Conservation (phyloP, 2,797 vertebrate species). For the Protonibea diacanthus region DNA sequence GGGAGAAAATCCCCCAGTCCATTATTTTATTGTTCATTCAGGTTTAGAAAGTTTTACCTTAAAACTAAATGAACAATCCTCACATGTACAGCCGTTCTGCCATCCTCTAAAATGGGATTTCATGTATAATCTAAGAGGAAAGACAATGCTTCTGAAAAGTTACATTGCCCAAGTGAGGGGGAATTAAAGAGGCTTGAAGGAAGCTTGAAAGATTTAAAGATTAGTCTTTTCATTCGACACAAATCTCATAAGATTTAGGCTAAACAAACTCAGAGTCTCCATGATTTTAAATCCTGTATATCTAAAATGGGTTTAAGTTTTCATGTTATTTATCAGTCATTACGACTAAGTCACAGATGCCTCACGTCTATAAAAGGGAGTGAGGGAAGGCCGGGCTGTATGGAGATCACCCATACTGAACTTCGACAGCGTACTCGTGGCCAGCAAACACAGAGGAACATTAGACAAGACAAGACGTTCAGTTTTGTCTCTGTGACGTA, state of each 20-base stretch:
- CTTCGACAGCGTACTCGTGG: slow-evolving; percentile 19
- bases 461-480: slow-evolving; percentile 81
- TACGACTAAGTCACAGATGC: slow-evolving; percentile 35
- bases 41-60: neutral
- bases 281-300: slow-evolving; percentile 31
- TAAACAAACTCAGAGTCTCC: slow-evolving; percentile 53
- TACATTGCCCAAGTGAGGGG: slow-evolving; percentile 30
- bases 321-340: slow-evolving; percentile 23
- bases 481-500: slow-evolving; percentile 38
- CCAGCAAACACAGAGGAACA: slow-evolving; percentile 50
- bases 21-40: neutral
- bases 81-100: slow-evolving; percentile 3
- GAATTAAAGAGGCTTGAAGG: slow-evolving; percentile 14
- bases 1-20: neutral
- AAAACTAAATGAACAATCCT: slow-evolving; percentile 14
- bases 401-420: slow-evolving; percentile 43
- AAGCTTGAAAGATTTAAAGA: slow-evolving; percentile 35
- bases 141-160: slow-evolving; percentile 10
- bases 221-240: slow-evolving; percentile 29
- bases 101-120: slow-evolving; percentile 41
- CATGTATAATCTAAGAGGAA: slow-evolving; percentile 24
- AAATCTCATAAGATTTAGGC: slow-evolving; percentile 59
- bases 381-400: slow-evolving; percentile 44
- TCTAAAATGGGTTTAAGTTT: slow-evolving; percentile 31
- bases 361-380: slow-evolving; percentile 50